phyloP scores from a whole-genome alignment of 1,140 invertebrate species.

The Conopomorpha cramerella region DNA sequence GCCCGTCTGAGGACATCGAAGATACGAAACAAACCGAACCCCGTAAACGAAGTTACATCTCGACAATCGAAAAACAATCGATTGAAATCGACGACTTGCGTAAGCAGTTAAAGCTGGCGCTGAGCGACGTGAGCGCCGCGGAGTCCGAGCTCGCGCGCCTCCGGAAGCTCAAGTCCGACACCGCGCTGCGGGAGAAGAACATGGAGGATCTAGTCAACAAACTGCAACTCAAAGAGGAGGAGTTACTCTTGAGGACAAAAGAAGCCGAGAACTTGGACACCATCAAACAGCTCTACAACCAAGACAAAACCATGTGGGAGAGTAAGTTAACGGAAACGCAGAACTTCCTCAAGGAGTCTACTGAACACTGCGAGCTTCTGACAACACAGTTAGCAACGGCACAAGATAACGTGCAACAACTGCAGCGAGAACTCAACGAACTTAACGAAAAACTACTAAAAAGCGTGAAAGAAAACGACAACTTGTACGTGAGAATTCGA shows the following conservation, averaged over 20 bases:
- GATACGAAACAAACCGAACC: constrained; percentile 52
- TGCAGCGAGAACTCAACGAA: constrained; percentile 65
- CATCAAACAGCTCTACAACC: constrained; percentile 64
- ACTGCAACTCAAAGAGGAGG: constrained; percentile 73
- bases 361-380: constrained; percentile 65
- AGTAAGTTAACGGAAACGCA: constrained; percentile 66
- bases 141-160: constrained; percentile 74
- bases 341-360: constrained; percentile 65
- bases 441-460: constrained; percentile 62
- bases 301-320: constrained; percentile 70
- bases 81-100: constrained; percentile 71
- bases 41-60: constrained; percentile 55
- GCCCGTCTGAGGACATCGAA: constrained; percentile 34
- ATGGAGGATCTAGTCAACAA: constrained; percentile 71
- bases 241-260: constrained; percentile 68
- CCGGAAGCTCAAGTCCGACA: constrained; percentile 69
- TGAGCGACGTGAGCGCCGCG: constrained; percentile 48
- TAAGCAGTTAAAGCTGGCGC: constrained; percentile 47
- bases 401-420: constrained; percentile 59
- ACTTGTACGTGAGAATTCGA: constrained; percentile 68
- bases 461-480: constrained; percentile 79
- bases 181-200: constrained; percentile 68
- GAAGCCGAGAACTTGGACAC: constrained; percentile 70
- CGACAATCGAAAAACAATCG: constrained; percentile 68
- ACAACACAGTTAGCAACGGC: constrained; percentile 67